Conservation (phyloP, 2,113 vertebrate genomes). For the Amphiprion ocellaris region DNA sequence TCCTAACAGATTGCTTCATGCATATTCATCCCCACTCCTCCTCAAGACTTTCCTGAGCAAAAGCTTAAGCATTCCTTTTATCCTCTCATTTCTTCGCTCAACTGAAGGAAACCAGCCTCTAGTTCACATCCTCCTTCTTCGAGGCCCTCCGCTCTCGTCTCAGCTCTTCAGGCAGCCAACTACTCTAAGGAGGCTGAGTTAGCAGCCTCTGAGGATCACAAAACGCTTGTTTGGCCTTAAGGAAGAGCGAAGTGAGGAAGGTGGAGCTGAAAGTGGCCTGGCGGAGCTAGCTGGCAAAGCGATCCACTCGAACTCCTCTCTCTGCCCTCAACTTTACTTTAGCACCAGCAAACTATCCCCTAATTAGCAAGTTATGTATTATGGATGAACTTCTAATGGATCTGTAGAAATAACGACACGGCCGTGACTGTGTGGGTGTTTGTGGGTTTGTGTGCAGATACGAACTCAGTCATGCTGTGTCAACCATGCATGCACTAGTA, state of each 20-base stretch:
- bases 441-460: slow-evolving; percentile 39
- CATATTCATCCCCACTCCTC: slow-evolving; percentile 63
- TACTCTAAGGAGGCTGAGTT: slow-evolving; percentile 38
- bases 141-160: slow-evolving; percentile 30
- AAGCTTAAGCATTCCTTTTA: slow-evolving; percentile 66
- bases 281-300: slow-evolving; percentile 35
- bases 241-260: slow-evolving; percentile 38
- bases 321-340: slow-evolving; percentile 53
- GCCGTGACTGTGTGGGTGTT: slow-evolving; percentile 28
- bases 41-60: slow-evolving; percentile 45
- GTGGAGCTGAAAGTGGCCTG: slow-evolving; percentile 19
- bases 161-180: slow-evolving; percentile 26
- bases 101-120: slow-evolving; percentile 51
- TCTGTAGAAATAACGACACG: slow-evolving; percentile 55
- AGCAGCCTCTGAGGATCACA: slow-evolving; percentile 35
- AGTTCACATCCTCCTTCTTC: slow-evolving; percentile 36
- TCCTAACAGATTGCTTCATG: slow-evolving; percentile 64
- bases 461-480: slow-evolving; percentile 9
- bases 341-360: slow-evolving; percentile 61
- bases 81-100: slow-evolving; percentile 47
- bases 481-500: slow-evolving; percentile 29
- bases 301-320: slow-evolving; percentile 39
- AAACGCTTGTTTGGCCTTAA: slow-evolving; percentile 53
- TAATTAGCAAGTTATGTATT: slow-evolving; percentile 74
- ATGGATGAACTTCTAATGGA: slow-evolving; percentile 78